phyloP scores from a whole-genome alignment of 2,113 vertebrate genomes.

The Ardeotis arabs region DNA sequence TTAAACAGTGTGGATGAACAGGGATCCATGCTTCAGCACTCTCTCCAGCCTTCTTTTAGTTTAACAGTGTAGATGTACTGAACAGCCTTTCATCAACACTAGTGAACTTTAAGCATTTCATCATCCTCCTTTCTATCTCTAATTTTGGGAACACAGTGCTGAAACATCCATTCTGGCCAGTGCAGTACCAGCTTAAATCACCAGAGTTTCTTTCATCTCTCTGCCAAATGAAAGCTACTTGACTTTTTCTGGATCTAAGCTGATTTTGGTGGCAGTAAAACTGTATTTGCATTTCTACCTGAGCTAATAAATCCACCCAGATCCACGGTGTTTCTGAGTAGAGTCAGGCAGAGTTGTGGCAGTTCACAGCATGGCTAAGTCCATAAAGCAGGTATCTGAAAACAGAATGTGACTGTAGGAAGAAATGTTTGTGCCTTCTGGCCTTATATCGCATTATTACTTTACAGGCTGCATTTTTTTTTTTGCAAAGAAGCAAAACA shows the following conservation, averaged over 20 bases:
- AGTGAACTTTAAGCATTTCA: not conserved
- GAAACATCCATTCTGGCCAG: not conserved
- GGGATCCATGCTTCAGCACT: not conserved
- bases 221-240: not conserved
- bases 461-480: constrained; percentile 7
- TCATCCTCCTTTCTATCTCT: not conserved
- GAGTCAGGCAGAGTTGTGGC: not conserved
- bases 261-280: not conserved
- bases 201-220: not conserved
- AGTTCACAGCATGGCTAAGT: not conserved
- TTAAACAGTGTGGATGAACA: not conserved
- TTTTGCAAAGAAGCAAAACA: not conserved
- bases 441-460: not conserved
- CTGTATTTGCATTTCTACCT: not conserved
- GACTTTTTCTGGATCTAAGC: not conserved
- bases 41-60: not conserved
- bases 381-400: not conserved
- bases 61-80: not conserved
- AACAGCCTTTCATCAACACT: not conserved
- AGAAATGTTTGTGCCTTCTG: not conserved
- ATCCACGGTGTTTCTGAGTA: not conserved
- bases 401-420: not conserved
- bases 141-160: not conserved
- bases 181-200: not conserved
- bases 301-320: not conserved